phyloP scores from a whole-genome alignment of 2,888 invertebrate genomes.

The Lasius fuliginosus region DNA sequence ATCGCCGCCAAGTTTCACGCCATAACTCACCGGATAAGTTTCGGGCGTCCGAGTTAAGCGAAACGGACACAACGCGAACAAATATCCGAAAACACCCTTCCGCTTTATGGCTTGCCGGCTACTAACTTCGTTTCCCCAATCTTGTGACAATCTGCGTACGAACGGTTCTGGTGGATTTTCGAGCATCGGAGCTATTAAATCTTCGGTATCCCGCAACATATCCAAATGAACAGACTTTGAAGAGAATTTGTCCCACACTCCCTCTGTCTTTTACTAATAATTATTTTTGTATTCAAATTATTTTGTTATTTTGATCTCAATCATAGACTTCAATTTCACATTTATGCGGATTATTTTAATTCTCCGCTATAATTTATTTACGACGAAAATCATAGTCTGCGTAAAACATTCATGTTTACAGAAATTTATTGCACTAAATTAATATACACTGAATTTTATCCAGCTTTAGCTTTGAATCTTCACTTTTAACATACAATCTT shows the following conservation, averaged over 20 bases:
- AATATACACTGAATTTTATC: background rate
- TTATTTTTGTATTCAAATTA: background rate
- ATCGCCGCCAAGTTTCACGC: slow-evolving; percentile 62
- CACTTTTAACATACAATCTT: background rate
- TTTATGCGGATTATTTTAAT: background rate
- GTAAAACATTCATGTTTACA: background rate
- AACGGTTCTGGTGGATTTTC: background rate
- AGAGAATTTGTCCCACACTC: background rate
- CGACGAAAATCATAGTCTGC: background rate
- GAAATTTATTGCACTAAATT: background rate
- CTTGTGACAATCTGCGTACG: slow-evolving; percentile 27
- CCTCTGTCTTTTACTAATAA: background rate
- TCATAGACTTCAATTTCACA: background rate
- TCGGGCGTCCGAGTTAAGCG: slow-evolving; percentile 54
- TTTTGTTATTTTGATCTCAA: background rate
- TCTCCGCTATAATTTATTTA: background rate
- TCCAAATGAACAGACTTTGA: slow-evolving; percentile 20
- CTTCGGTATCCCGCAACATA: slow-evolving; percentile 7
- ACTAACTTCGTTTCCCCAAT: slow-evolving; percentile 41
- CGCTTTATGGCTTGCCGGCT: slow-evolving; percentile 34
- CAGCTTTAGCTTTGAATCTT: background rate
- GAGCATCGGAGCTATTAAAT: slow-evolving; percentile 33
- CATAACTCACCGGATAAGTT: slow-evolving; percentile 69
- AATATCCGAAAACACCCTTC: slow-evolving; percentile 65
- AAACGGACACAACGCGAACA: slow-evolving; percentile 65